Conservation (phyloP, 2,113 vertebrate species). For the Phylloscopus trochilus region DNA sequence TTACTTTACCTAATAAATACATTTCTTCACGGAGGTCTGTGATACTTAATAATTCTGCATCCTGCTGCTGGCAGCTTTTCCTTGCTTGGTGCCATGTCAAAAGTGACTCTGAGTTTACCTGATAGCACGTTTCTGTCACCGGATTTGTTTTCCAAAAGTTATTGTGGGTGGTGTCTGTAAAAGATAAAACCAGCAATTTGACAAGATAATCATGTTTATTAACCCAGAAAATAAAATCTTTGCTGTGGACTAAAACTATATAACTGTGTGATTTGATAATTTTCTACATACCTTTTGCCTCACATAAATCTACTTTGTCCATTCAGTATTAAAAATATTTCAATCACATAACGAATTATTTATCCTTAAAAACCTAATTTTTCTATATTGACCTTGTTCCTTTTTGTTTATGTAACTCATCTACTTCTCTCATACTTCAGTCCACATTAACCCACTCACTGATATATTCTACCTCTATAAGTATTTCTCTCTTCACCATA, state of each 20-base stretch:
- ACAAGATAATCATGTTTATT: neutral
- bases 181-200: neutral
- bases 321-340: neutral
- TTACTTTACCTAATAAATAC: constrained; percentile 86
- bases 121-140: constrained; percentile 82
- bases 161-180: constrained; percentile 36
- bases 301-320: neutral
- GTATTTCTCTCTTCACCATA: neutral
- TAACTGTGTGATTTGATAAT: neutral
- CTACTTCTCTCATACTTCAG: neutral
- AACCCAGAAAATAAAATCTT: neutral
- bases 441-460: neutral
- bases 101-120: constrained; percentile 82
- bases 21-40: constrained; percentile 86
- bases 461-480: neutral
- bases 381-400: neutral
- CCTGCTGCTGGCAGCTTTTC: constrained; percentile 91
- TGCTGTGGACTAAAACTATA: neutral
- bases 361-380: neutral
- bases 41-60: constrained; percentile 87
- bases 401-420: neutral
- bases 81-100: constrained; percentile 92
- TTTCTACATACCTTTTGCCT: neutral
- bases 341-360: neutral
- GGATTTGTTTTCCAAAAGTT: constrained; percentile 83